Evolutionary conservation across 1,140 invertebrate species (phyloP), one percentile per base, ranked within the genome.

Genomic region (Drosophila kanapiae): DNA sequence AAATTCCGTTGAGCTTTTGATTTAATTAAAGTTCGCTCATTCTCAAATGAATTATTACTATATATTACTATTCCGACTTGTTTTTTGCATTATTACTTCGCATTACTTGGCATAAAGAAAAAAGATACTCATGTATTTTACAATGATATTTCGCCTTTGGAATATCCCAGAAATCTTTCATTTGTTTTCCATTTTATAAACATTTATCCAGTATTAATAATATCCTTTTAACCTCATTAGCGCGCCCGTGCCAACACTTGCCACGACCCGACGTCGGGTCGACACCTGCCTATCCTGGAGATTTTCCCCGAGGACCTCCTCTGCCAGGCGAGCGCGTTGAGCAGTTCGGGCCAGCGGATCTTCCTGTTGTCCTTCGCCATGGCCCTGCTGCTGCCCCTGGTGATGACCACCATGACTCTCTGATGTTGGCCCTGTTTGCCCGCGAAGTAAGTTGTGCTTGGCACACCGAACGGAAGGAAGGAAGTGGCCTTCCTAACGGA

Each of bases 291-390:
- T 11, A 94, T 97, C 33, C 93, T 96, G 29, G 95, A 96, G 88
- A 93, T 97, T 10, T 94, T 95, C 59, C 95, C 96, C 2, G 96
- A 96, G 88, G 95, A 96, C 80, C 94, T 96, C 67, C 94, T 95
- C 59, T 96, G 96, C 86, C 96, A 96, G 92, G 96, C 96, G 9
- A 96, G 95, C 76, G 96, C 96, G 0, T 93, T 96, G 27, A 96
- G 95, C 74, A 95, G 94, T 64, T 94, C 94, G 2, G 90, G 91
- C 31, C 88, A 92, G 33, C 76, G 86, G 7, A 78, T 92, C 18
- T 91, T 92, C 51, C 79, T 92, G 38, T 53, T 92, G 13, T 92
- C 91, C 18, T 92, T 92, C 59, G 75, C 78, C 29, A 87, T 78
- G 65, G 80, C 83, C 59, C 51, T 92, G 16, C 49, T 81, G 59